These are phyloP conservation scores for Drosophila cardini DNA, from an alignment of 1,140 invertebrate genomes.

Conservation along the genomic window DNA sequence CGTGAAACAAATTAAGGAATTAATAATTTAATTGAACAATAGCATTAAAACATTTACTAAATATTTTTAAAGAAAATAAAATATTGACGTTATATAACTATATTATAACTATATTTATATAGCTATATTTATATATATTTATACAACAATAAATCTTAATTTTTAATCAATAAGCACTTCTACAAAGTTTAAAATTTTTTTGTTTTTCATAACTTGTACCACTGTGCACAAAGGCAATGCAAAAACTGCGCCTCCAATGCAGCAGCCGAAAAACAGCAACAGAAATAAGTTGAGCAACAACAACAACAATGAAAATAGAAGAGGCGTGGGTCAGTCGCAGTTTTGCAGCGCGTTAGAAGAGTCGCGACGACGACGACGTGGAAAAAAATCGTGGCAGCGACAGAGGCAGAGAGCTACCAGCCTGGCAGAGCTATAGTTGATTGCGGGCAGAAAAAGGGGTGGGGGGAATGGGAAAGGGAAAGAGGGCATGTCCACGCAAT, in stretches of 20 bases:
- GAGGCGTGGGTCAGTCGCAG: constrained; percentile 18
- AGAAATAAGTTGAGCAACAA: constrained; percentile 38
- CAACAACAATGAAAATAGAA: constrained; percentile 16
- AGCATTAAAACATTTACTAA: too few relatives aligned
- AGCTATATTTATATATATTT: too few relatives aligned
- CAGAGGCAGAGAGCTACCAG: constrained; percentile 8
- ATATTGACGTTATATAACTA: too few relatives aligned
- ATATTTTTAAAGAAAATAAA: too few relatives aligned
- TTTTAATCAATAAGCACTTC: neutral
- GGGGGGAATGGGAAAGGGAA: neutral
- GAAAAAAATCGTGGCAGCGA: constrained; percentile 48
- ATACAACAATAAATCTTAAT: neutral
- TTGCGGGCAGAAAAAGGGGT: neutral
- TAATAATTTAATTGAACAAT: too few relatives aligned
- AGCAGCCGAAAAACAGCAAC: constrained; percentile 65
- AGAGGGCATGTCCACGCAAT: constrained; percentile 26
- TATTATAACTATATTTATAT: too few relatives aligned
- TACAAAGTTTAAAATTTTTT: neutral
- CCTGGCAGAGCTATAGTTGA: too few relatives aligned
- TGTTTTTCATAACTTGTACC: constrained; percentile 6
- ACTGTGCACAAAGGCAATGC: constrained; percentile 64
- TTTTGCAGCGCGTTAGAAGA: constrained; percentile 42
- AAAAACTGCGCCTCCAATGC: constrained; percentile 62
- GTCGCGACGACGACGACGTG: constrained; percentile 52
- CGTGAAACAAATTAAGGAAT: too few relatives aligned